Evolutionary conservation across 2,113 vertebrate genomes (phyloP).

Genomic region (Vombatus ursinus): DNA sequence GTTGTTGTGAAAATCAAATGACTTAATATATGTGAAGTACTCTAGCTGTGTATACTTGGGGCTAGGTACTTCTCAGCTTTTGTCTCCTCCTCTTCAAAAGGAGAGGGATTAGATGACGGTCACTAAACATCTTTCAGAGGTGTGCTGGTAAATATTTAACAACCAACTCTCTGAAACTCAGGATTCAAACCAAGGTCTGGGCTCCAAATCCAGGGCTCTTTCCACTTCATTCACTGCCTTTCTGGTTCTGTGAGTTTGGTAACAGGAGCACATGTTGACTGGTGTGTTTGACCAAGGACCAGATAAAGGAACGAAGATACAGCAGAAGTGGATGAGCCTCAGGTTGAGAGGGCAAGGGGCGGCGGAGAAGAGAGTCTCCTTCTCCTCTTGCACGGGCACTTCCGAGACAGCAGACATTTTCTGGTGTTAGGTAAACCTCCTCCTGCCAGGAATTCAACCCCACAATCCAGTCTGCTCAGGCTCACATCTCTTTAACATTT

Average conservation of each 20-base stretch:
- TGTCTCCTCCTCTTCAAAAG: not conserved
- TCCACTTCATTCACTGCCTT: not conserved
- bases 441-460: not conserved
- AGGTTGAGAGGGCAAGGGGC: not conserved
- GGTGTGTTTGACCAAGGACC: not conserved
- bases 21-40: not conserved
- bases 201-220: not conserved
- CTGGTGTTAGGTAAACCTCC: not conserved
- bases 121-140: not conserved
- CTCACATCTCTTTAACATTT: not conserved
- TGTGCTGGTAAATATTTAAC: not conserved
- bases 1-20: not conserved
- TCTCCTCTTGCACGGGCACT: not conserved
- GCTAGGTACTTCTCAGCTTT: not conserved
- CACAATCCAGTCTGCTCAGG: not conserved
- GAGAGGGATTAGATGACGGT: not conserved
- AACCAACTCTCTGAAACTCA: not conserved
- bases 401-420: slow-evolving; percentile 42
- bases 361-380: slow-evolving; percentile 69
- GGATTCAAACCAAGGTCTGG: not conserved
- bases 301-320: not conserved
- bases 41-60: not conserved
- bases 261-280: not conserved
- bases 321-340: not conserved
- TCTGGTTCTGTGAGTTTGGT: not conserved